Evolutionary conservation across 2,888 invertebrate genomes (phyloP), one percentile per base, ranked within the genome.

Genomic region (Epistrophella euchroma): DNA sequence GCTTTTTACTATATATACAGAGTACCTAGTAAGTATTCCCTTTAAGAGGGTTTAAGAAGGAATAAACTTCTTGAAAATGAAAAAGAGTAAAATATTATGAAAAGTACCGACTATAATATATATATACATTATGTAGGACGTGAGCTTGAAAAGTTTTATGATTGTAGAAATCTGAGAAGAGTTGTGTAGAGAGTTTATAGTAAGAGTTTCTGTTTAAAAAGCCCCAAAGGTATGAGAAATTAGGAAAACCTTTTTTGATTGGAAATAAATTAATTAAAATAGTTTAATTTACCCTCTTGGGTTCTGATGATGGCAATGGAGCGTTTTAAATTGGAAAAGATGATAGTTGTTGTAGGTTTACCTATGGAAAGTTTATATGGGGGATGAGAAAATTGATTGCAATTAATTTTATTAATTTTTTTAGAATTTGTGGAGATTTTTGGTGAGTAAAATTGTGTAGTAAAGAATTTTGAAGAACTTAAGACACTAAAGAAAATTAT

Each of bases 261-360:
- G 76, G 73, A 76, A 85, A 85, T 85, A 85, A 85, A 81, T 85
- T 85, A 85, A 85, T 85, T 85, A 85, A 85, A 85, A 85, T 62
- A 76, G 76, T 76, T 85, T 72, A 81, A 85, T 81, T 85, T 77
- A 81, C 70, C 80, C 71, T 25, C 37, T 45, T 28, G 56, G 43
- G 56, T 15, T 15, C 19, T 7, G 6, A 28, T 28, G 28, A 28
- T 60, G 60, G 52, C 56, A 71, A 76, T 77, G 56, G 58, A 82
- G 50, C 56, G 19, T 35, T 68, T 40, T 22, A 52, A 52, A 52
- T 68, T 28, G 37, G 37, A 50, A 68, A 68, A 52, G 66, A 68
- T 68, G 37, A 50, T 68, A 47, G 60, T 62, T 11, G 19, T 22
- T n/a, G n/a, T n/a, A n/a, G n/a, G n/a, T n/a, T n/a, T n/a, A 37